Conservation (phyloP, 2,797 vertebrate species). For the Champsocephalus esox region DNA sequence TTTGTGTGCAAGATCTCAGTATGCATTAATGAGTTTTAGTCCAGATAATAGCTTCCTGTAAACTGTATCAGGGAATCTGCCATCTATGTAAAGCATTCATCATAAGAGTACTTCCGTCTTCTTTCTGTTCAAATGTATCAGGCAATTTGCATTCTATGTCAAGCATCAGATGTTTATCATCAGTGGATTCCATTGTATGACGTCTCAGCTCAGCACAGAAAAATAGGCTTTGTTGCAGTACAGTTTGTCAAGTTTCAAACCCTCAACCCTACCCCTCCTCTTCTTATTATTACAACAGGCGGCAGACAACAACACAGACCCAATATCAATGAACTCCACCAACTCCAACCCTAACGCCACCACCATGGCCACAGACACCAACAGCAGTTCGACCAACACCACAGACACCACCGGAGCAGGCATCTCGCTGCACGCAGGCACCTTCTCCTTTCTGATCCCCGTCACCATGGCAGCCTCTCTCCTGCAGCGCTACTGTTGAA, state of each 20-base stretch:
- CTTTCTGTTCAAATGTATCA: neutral
- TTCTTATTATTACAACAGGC: conserved; percentile 60
- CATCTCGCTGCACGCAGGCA: conserved; percentile 81
- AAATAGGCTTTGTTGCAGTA: neutral
- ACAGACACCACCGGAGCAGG: conserved; percentile 77
- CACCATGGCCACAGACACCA: conserved; percentile 56
- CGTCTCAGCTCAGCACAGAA: neutral
- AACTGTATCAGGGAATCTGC: neutral
- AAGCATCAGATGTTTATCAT: neutral
- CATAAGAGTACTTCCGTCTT: no score
- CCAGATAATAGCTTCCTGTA: neutral
- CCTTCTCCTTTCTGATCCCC: conserved; percentile 78
- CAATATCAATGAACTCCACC: conserved; percentile 63
- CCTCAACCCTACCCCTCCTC: neutral
- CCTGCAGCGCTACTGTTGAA: conserved; percentile 90
- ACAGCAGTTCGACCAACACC: conserved; percentile 66
- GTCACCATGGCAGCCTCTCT: conserved; percentile 84
- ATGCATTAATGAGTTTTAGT: neutral
- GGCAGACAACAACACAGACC: conserved; percentile 51
- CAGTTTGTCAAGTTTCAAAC: neutral
- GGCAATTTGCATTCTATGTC: neutral
- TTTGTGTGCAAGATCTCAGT: neutral
- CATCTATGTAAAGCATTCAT: neutral
- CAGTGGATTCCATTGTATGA: neutral
- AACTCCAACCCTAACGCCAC: conserved; percentile 51